These are phyloP conservation scores for Gymnarchus niloticus DNA, from an alignment of 2,113 vertebrate genomes.

Conservation along the genomic window DNA sequence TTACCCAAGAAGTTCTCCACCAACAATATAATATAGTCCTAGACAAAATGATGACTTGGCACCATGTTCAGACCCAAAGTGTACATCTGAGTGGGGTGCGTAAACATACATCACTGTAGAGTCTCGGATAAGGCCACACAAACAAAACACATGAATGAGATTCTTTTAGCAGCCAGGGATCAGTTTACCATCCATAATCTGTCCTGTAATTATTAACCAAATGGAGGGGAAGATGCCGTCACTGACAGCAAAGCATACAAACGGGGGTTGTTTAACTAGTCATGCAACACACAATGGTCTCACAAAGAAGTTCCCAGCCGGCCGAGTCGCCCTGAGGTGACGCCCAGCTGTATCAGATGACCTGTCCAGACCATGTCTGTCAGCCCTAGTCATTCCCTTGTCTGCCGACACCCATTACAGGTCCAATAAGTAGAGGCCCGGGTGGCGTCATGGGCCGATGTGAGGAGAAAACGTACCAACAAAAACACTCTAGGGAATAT, in stretches of 20 bases:
- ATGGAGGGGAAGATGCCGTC: not conserved
- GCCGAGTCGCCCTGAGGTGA: not conserved
- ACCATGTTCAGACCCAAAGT: not conserved
- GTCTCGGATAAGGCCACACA: not conserved
- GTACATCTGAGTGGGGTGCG: too few relatives aligned
- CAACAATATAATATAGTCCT: too few relatives aligned
- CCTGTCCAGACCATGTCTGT: constrained; percentile 5
- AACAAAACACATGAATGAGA: not conserved
- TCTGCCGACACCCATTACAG: not conserved
- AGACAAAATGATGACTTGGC: not conserved
- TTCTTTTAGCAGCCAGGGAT: not conserved
- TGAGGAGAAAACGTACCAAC: not conserved
- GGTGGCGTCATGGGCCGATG: not conserved
- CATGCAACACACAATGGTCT: not conserved
- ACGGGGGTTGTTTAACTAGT: not conserved
- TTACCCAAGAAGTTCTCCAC: not conserved
- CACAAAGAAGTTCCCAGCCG: not conserved
- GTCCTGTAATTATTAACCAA: constrained; percentile 7
- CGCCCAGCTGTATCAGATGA: constrained; percentile 9
- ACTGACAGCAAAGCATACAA: not conserved
- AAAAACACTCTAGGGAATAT: not conserved
- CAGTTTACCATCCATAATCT: not conserved
- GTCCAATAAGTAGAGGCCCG: not conserved
- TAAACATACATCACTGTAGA: not conserved
- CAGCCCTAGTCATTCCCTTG: not conserved